Evolutionary conservation across 2,888 invertebrate genomes (phyloP).

Genomic region (Chrysomela aeneicollis): DNA sequence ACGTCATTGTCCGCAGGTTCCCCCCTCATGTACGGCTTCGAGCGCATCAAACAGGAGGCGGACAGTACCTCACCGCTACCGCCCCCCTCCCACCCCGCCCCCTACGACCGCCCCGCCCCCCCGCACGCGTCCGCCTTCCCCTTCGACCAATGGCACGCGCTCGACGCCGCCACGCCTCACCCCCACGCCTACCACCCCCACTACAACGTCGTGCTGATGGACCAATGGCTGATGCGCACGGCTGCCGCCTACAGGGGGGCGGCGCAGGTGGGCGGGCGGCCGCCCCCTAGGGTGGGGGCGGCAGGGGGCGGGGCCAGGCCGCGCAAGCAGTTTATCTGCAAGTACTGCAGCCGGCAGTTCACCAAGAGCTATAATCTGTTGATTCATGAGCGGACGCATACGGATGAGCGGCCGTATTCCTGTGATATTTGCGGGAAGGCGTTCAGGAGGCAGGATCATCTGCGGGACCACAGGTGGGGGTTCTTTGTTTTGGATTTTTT

Average conservation of each 20-base stretch:
- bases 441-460: constrained; percentile 93
- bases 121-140: constrained; percentile 51
- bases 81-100: constrained; percentile 79
- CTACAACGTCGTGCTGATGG: constrained; percentile 69
- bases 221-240: constrained; percentile 78
- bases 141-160: constrained; percentile 47
- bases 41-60: constrained; percentile 58
- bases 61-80: constrained; percentile 65
- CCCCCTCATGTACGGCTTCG: constrained; percentile 33
- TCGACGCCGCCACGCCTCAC: constrained; percentile 19
- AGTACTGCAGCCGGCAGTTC: constrained; percentile 96
- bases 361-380: constrained; percentile 97
- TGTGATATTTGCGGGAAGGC: constrained; percentile 97
- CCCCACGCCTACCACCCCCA: constrained; percentile 43
- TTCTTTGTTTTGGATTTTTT: background rate
- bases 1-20: constrained; percentile 36
- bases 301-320: constrained; percentile 65
- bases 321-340: constrained; percentile 93
- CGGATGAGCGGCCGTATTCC: constrained; percentile 94
- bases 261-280: constrained; percentile 34
- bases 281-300: constrained; percentile 61
- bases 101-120: constrained; percentile 61
- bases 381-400: constrained; percentile 97
- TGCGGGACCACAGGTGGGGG: constrained; percentile 83
- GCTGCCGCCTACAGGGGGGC: constrained; percentile 72